phyloP scores from a whole-genome alignment of 2,113 vertebrate genomes.

The Pachycephala philippinensis region DNA sequence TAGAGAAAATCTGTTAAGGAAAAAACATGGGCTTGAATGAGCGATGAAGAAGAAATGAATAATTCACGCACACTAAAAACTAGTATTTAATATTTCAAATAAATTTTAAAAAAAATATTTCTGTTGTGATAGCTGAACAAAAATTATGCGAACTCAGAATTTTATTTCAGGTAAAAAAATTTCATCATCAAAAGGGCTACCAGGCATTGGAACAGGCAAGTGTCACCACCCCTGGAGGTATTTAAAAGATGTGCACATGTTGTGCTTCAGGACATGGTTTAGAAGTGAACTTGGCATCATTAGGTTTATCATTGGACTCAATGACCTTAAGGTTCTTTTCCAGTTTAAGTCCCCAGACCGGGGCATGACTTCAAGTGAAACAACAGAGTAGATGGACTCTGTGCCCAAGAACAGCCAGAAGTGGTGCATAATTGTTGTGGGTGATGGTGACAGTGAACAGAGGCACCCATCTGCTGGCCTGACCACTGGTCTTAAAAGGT shows the following conservation, averaged over 20 bases:
- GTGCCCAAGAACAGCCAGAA: not conserved
- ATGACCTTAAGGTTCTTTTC: not conserved
- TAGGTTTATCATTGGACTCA: not conserved
- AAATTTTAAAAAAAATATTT: no score
- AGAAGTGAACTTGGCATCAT: not conserved
- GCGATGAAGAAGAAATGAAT: no score
- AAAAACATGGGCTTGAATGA: no score
- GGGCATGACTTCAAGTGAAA: not conserved
- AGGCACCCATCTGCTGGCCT: not conserved
- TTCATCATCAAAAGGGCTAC: not conserved
- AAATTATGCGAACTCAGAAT: no score
- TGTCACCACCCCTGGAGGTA: not conserved
- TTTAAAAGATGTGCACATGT: not conserved
- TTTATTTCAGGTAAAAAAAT: no score
- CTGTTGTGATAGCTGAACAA: no score
- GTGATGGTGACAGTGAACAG: rapidly evolving
- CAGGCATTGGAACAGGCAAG: not conserved
- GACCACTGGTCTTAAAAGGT: not conserved
- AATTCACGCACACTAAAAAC: no score
- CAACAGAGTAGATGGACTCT: not conserved
- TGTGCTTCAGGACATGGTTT: not conserved
- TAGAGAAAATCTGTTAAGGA: no score
- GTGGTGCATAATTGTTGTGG: not conserved
- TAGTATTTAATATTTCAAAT: no score
- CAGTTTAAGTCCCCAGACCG: not conserved